Conservation (phyloP, 2,888 invertebrate genomes). For the Calameuta idolon region DNA sequence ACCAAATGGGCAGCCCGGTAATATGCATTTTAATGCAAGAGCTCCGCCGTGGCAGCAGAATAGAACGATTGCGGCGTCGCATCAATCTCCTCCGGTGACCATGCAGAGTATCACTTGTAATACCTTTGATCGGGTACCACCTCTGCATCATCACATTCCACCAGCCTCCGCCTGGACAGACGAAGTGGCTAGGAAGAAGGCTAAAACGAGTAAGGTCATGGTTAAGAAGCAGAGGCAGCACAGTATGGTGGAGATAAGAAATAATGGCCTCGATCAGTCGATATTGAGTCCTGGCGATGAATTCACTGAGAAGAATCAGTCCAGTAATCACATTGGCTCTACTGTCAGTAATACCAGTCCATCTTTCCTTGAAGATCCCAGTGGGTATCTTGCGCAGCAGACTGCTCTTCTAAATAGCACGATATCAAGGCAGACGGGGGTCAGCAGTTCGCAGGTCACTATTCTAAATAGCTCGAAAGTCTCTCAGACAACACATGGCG, state of each 20-base stretch:
- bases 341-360: constrained; percentile 70
- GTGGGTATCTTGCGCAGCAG: constrained; percentile 91
- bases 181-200: constrained; percentile 73
- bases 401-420: constrained; percentile 87
- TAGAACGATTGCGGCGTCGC: constrained; percentile 42
- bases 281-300: constrained; percentile 53
- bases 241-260: constrained; percentile 66
- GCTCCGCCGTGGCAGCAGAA: constrained; percentile 75
- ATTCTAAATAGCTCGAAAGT: constrained; percentile 45
- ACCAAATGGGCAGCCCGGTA: constrained; percentile 50
- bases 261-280: constrained; percentile 52
- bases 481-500: constrained; percentile 38
- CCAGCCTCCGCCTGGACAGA: constrained; percentile 71
- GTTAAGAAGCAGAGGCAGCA: constrained; percentile 70
- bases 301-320: constrained; percentile 45
- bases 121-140: constrained; percentile 79
- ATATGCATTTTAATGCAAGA: constrained; percentile 62
- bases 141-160: constrained; percentile 78
- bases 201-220: constrained; percentile 67
- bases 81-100: constrained; percentile 42
- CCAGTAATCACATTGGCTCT: constrained; percentile 34
- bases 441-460: constrained; percentile 61
- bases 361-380: constrained; percentile 92
- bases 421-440: constrained; percentile 76
- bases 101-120: constrained; percentile 67